Conservation (phyloP, 2,888 invertebrate genomes). For the Bugulina stolonifera region DNA sequence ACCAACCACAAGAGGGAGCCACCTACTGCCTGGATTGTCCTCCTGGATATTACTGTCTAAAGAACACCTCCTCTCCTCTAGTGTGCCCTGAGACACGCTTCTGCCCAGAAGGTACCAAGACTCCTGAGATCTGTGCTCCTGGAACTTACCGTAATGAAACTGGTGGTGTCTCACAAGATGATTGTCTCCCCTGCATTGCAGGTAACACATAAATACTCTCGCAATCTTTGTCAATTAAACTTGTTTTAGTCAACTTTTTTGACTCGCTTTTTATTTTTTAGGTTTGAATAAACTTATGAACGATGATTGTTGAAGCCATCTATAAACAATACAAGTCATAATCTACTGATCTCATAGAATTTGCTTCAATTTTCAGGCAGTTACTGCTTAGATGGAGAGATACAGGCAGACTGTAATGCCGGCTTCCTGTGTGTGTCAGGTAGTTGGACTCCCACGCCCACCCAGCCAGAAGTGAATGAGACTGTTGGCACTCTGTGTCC, state of each 20-base stretch:
- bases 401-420: slow-evolving; percentile 43
- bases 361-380: too few species aligned
- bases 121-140: slow-evolving; percentile 40
- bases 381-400: slow-evolving; percentile 44
- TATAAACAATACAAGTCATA: too few species aligned
- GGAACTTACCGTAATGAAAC: slow-evolving; percentile 38
- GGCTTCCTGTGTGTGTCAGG: slow-evolving; percentile 42
- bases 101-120: slow-evolving; percentile 39
- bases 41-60: slow-evolving; percentile 36
- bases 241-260: too few species aligned
- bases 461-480: slow-evolving; percentile 30
- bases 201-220: too few species aligned
- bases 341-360: too few species aligned
- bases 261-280: too few species aligned
- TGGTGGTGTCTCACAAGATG: slow-evolving; percentile 32
- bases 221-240: too few species aligned
- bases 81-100: slow-evolving; percentile 39
- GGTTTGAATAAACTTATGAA: too few species aligned
- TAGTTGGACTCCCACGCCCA: slow-evolving; percentile 38
- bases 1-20: slow-evolving; percentile 37
- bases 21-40: slow-evolving; percentile 37
- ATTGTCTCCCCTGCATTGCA: slow-evolving; percentile 39
- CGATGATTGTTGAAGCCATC: too few species aligned
- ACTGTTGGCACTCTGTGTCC: slow-evolving; percentile 41
- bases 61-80: slow-evolving; percentile 36